Evolutionary conservation across 37 sponge, comb jelly and placozoan species (phyloP).

Genomic region (Hormiphora californensis): DNA sequence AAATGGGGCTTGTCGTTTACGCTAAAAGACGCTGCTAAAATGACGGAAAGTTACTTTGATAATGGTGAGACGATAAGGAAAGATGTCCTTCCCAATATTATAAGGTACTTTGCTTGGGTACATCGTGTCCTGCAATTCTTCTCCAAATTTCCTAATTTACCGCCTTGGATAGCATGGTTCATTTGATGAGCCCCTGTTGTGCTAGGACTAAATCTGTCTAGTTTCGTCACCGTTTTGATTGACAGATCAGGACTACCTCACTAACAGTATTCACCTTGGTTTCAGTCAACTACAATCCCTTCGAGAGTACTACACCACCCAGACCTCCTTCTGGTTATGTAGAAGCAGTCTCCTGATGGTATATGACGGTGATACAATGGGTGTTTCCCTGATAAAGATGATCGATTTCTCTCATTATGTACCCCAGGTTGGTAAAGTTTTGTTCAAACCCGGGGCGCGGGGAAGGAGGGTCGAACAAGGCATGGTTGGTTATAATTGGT

Average conservation of each 20-base stretch:
- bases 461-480: too few species aligned
- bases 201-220: too few species aligned
- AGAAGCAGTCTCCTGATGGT: background rate
- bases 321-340: slow-evolving; percentile 39
- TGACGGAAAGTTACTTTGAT: slow-evolving; percentile 1
- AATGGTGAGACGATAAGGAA: background rate
- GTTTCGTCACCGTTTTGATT: too few species aligned
- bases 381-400: background rate
- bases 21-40: slow-evolving; percentile 3
- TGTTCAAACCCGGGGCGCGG: too few species aligned
- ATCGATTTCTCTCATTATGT: slow-evolving; percentile 28
- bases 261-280: too few species aligned
- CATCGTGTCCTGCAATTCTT: background rate
- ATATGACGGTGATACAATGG: background rate
- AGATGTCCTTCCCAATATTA: background rate
- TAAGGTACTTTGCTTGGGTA: background rate
- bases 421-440: slow-evolving; percentile 32
- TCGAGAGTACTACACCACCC: slow-evolving; percentile 35
- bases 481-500: too few species aligned
- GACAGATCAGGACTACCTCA: too few species aligned
- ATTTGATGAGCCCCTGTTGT: too few species aligned
- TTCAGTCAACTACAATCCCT: background rate
- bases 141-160: too few species aligned
- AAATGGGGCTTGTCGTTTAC: slow-evolving; percentile 24
- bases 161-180: too few species aligned